phyloP scores from a whole-genome alignment of 2,888 invertebrate genomes.

The Geophilus truncorum region DNA sequence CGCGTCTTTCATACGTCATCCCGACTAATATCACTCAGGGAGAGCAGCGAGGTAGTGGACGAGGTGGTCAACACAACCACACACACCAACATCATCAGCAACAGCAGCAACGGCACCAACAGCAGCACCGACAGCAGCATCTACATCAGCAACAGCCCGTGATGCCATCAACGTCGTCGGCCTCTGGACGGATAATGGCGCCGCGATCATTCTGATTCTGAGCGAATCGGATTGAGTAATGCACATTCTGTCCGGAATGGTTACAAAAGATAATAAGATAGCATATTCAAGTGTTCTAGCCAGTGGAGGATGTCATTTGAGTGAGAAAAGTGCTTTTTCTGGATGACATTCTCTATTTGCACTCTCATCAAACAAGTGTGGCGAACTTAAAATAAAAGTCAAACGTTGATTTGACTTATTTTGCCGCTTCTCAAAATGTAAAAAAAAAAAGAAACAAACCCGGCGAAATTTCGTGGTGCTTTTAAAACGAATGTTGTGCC shows the following conservation, averaged over 20 bases:
- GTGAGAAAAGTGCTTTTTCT: too few species aligned
- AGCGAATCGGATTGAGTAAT: neutral
- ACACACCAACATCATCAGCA: neutral
- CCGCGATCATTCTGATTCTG: neutral
- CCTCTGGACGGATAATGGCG: neutral
- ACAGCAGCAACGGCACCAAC: neutral
- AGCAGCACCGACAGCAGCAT: neutral
- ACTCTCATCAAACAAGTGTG: neutral
- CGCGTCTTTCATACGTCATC: constrained; percentile 33
- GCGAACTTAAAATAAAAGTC: neutral
- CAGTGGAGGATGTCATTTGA: neutral
- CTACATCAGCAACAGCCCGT: neutral
- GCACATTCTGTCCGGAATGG: neutral
- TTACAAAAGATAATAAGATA: neutral
- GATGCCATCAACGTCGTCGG: neutral
- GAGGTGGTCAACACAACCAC: neutral
- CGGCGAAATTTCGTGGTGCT: neutral
- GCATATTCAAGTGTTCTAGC: neutral
- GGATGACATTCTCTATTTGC: neutral
- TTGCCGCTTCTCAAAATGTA: neutral
- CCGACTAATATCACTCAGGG: constrained; percentile 31
- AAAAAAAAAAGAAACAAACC: neutral
- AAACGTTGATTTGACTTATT: neutral
- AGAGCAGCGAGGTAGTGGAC: neutral
- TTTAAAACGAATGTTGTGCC: neutral